Percentiles rank a stretch among this genome's conserved stretches.
phyloP scores from a whole-genome alignment of 2,113 vertebrate species.

The Glaucomys volans region DNA sequence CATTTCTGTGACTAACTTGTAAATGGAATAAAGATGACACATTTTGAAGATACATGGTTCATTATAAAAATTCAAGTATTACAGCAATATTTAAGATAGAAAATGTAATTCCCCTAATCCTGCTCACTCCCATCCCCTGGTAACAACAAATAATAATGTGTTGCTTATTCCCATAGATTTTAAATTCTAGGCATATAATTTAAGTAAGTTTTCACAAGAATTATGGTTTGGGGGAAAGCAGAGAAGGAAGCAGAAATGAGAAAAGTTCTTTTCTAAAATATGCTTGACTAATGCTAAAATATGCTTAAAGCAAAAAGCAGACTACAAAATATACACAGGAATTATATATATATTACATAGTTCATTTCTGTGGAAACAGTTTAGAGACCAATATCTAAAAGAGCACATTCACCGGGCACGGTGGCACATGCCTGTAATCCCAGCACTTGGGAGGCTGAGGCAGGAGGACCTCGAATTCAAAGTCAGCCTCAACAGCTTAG shows the following conservation, averaged over 20 bases:
- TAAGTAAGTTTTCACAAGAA: slow-evolving; percentile 48
- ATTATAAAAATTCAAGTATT: slow-evolving; percentile 50
- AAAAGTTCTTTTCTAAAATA: slow-evolving; percentile 45
- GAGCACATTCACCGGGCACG: too few species aligned
- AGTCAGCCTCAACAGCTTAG: too few species aligned
- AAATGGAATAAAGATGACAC: too few species aligned
- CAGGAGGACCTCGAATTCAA: too few species aligned
- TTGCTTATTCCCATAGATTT: not conserved
- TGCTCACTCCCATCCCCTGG: not conserved
- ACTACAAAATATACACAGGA: not conserved
- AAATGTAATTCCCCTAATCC: slow-evolving; percentile 41
- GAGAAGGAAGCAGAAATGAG: not conserved
- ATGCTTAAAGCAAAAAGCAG: slow-evolving; percentile 38
- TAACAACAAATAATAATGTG: slow-evolving; percentile 17
- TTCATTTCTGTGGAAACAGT: not conserved
- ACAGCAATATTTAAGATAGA: slow-evolving; percentile 48
- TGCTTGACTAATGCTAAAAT: slow-evolving; percentile 48
- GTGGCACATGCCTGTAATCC: too few species aligned
- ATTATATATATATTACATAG: not conserved
- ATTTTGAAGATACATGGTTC: not conserved
- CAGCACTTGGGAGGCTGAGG: too few species aligned
- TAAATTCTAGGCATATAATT: slow-evolving; percentile 35
- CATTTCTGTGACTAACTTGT: too few species aligned
- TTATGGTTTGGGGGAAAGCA: not conserved
- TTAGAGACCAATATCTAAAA: slow-evolving; percentile 37